Evolutionary conservation across 2,888 invertebrate species (phyloP), one percentile per base, ranked within the genome.

Genomic region (Hemistola chrysoprasaria): DNA sequence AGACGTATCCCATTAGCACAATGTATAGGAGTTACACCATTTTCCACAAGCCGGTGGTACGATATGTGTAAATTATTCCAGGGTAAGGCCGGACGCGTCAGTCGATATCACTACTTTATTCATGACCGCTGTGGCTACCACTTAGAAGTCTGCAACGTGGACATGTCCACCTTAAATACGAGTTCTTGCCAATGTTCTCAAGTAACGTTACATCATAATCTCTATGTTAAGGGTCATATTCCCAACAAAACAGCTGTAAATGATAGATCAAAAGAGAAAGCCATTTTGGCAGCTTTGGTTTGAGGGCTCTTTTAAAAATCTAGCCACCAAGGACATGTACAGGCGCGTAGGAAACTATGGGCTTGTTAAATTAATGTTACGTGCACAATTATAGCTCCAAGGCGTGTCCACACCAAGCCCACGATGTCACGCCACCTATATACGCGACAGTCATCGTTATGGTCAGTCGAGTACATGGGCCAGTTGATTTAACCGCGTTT

Each of bases 41-140:
- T 16, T 16, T 16, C 16, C 16, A 16, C 16, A 16, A 16, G 16
- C 4, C 4, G 16, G 2, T 16, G 16, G 16, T 16, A 4, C 16
- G 16, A 2, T 2, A 67, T 63, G 70, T 72, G 78, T 86, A 80
- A 85, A 84, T 87, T 79, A 84, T 84, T 85, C 77, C 61, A 59
- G 68, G 67, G 72, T 65, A 73, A 77, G 76, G 78, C 70, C 71
- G 67, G 59, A 49, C 56, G 49, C 56, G 55, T 47, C 68, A 84
- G 87, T 87, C 88, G 78, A 88, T 88, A 86, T 58, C 64, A 68
- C 82, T 88, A 71, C 76, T 71, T 86, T 84, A 88, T 88, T 87
- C 83, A 88, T 85, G 83, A 78, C 74, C 69, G 57, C 65, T 55
- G 73, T 62, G 73, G 59, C 72, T 62, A 69, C 53, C 79, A 73